Percentiles rank a stretch among this genome's conserved stretches.
phyloP scores from a whole-genome alignment of 2,888 invertebrate genomes.

The Brenthis hecate region DNA sequence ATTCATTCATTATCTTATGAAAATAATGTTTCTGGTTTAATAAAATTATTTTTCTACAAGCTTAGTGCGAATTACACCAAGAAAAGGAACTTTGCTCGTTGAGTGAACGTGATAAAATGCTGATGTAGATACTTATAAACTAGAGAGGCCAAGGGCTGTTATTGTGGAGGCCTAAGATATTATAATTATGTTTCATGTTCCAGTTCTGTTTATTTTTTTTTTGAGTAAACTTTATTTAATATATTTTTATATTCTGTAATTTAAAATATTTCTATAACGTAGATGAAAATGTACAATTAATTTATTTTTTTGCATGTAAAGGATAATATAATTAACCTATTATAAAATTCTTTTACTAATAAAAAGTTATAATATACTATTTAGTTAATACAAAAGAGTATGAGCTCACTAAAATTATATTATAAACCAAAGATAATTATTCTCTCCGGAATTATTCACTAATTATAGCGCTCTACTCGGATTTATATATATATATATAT shows the following conservation, averaged over 20 bases:
- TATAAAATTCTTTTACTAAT: no score
- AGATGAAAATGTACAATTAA: no score
- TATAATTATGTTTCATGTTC: conserved; percentile 13
- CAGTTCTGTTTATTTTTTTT: not conserved
- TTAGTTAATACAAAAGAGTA: no score
- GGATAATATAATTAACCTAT: no score
- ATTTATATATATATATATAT: no score
- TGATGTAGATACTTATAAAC: conserved; percentile 18
- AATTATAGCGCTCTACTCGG: no score
- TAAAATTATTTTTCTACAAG: conserved; percentile 10
- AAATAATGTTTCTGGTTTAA: conserved; percentile 2
- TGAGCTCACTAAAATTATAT: no score
- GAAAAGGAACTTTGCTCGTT: conserved; percentile 20
- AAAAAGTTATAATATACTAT: no score
- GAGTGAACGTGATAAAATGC: conserved; percentile 17
- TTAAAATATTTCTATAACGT: no score
- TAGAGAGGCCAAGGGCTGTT: conserved; percentile 19
- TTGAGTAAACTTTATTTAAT: not conserved
- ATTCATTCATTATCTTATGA: not conserved
- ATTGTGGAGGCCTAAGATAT: conserved; percentile 15
- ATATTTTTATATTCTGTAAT: not conserved
- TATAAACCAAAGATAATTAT: no score
- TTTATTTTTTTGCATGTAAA: no score
- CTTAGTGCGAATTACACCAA: conserved; percentile 11
- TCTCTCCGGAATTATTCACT: no score